Evolutionary conservation across 2,113 vertebrate genomes (phyloP).

Genomic region (Ailuropoda melanoleuca): DNA sequence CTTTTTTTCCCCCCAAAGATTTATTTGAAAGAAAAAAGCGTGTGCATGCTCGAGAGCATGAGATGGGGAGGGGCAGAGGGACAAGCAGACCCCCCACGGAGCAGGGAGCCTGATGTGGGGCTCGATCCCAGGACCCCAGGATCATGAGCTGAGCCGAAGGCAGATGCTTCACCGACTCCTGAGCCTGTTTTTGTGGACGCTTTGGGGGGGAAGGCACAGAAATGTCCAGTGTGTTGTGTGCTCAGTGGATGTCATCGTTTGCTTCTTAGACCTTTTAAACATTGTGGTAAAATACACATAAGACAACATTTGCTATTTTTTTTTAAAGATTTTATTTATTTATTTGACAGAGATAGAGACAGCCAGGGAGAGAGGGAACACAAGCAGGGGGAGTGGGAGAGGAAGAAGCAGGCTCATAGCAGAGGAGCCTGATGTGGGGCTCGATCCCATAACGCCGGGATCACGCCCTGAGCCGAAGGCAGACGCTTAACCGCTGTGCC

Average conservation of each 20-base stretch:
- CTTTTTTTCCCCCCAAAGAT: too few species aligned
- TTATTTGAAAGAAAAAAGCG: too few species aligned
- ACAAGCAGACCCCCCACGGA: not conserved
- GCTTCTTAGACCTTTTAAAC: not conserved
- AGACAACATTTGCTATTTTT: not conserved
- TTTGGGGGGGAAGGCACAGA: not conserved
- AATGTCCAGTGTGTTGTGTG: not conserved
- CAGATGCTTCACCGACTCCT: not conserved
- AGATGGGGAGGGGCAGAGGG: not conserved
- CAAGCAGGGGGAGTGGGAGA: too few species aligned
- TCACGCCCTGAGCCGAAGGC: too few species aligned
- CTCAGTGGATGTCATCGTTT: not conserved
- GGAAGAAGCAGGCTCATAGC: too few species aligned
- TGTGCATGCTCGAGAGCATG: not conserved
- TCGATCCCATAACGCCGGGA: too few species aligned
- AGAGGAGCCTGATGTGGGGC: too few species aligned
- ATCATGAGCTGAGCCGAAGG: not conserved
- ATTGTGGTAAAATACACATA: not conserved
- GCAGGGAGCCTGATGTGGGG: not conserved
- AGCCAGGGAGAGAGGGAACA: too few species aligned
- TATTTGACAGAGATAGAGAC: too few species aligned
- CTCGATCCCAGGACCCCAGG: not conserved
- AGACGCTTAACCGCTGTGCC: too few species aligned
- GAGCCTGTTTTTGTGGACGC: not conserved
- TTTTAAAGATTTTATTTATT: too few species aligned